Evolutionary conservation across 1,140 invertebrate genomes (phyloP).

Genomic region (Trypoxylus dichotomus): DNA sequence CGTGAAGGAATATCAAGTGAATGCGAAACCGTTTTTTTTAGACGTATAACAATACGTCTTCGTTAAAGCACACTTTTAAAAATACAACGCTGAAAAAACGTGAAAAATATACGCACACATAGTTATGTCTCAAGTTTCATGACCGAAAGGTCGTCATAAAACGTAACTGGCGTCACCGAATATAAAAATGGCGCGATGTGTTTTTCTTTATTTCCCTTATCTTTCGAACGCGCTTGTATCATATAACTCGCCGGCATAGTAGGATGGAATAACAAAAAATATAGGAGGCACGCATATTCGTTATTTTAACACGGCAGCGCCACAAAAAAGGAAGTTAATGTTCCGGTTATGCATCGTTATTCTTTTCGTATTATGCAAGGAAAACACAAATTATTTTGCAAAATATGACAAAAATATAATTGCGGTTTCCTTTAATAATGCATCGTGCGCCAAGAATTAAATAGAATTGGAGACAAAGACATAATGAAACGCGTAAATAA

Average conservation of each 20-base stretch:
- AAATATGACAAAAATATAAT: not conserved
- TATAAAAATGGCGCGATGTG: not conserved
- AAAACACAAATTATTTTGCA: not conserved
- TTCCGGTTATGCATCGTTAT: not conserved
- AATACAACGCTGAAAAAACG: not conserved
- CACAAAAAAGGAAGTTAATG: not conserved
- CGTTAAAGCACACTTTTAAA: not conserved
- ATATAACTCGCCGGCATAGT: not conserved
- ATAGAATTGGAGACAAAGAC: too few relatives aligned
- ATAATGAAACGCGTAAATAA: too few relatives aligned
- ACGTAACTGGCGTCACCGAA: not conserved
- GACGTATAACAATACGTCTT: not conserved
- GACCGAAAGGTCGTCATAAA: not conserved
- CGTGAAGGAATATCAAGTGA: too few relatives aligned
- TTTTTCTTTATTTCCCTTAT: not conserved
- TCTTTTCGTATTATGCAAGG: not conserved
- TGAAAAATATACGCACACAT: not conserved
- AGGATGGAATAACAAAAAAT: not conserved
- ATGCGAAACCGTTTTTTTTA: not conserved
- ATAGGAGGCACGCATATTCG: not conserved
- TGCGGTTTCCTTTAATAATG: too few relatives aligned
- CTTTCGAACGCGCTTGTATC: not conserved
- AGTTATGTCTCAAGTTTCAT: not conserved
- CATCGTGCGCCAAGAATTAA: too few relatives aligned
- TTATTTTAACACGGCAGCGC: not conserved